Conservation (phyloP, 2,113 vertebrate genomes). For the Ceratotherium simum region DNA sequence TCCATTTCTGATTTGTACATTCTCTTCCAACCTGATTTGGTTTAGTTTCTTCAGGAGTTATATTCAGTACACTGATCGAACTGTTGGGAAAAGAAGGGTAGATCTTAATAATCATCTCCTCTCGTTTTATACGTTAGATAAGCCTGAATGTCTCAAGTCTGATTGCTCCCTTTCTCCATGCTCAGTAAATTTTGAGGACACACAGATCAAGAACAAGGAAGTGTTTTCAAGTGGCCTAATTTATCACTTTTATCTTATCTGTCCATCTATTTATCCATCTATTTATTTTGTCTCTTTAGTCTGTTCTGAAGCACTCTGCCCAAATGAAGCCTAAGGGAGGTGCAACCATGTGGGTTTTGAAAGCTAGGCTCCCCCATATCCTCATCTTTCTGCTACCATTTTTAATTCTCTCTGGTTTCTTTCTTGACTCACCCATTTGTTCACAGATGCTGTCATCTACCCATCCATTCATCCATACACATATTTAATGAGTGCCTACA, state of each 20-base stretch:
- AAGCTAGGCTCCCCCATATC: not conserved
- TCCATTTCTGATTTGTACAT: conserved; percentile 70
- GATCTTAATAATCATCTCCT: not conserved
- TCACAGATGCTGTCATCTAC: not conserved
- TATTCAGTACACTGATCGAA: conserved; percentile 74
- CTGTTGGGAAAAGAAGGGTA: not conserved
- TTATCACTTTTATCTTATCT: not conserved
- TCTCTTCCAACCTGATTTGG: conserved; percentile 78
- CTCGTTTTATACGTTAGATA: not conserved
- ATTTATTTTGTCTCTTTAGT: not conserved
- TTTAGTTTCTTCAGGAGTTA: conserved; percentile 75
- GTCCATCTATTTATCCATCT: not conserved
- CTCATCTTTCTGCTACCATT: not conserved
- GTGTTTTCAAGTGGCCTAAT: not conserved
- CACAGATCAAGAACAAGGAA: not conserved
- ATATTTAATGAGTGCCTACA: not conserved
- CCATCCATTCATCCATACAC: not conserved
- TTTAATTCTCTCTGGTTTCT: not conserved
- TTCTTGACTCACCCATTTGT: not conserved
- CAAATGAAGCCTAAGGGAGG: not conserved
- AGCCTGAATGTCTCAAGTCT: not conserved
- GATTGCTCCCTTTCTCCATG: not conserved
- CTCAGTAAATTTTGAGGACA: not conserved
- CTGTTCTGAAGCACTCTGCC: not conserved
- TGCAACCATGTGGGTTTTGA: not conserved